A percentile compares a stretch with the other conserved stretches of the same genome.
Evolutionary conservation across 64 coral and sea anemone genomes (phyloP).

Genomic region (Catalaphyllia jardinei): DNA sequence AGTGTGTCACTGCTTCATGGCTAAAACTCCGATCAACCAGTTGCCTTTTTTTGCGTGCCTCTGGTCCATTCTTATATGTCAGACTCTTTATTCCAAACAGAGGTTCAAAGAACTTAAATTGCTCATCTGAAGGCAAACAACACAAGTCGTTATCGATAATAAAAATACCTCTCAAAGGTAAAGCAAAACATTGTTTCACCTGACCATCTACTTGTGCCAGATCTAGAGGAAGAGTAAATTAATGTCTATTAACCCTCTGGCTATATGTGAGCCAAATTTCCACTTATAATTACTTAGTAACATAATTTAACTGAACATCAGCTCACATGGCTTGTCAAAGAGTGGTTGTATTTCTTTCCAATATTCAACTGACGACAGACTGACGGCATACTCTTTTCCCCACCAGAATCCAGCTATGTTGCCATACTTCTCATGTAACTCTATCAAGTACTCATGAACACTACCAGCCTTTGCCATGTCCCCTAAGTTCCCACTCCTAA

Average conservation of each 20-base stretch:
- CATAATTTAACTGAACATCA: too few species aligned
- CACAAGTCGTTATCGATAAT: background rate
- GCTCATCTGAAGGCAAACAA: conserved; percentile 33
- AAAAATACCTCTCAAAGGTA: too few species aligned
- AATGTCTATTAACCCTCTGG: too few species aligned
- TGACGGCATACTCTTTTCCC: conserved; percentile 66
- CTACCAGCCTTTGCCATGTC: conserved; percentile 75
- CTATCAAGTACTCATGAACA: conserved; percentile 56
- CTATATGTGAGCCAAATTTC: too few species aligned
- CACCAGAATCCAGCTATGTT: conserved; percentile 77
- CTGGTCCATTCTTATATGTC: conserved; percentile 65
- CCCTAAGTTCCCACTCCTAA: conserved; percentile 70
- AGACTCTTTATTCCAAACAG: conserved; percentile 74
- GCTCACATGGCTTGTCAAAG: conserved; percentile 90
- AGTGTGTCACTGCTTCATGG: conserved; percentile 65
- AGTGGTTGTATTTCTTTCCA: conserved; percentile 76
- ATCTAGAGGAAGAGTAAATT: too few species aligned
- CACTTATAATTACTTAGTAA: too few species aligned
- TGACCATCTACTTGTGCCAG: too few species aligned
- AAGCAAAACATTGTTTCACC: too few species aligned
- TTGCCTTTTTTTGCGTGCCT: conserved; percentile 57
- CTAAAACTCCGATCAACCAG: conserved; percentile 65
- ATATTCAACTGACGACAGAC: conserved; percentile 61
- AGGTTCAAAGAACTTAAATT: conserved; percentile 68
- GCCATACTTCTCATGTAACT: conserved; percentile 70